A percentile compares a stretch with the other conserved stretches of the same genome.
These are phyloP conservation scores for Tarsius wallacei DNA, from an alignment of 2,797 vertebrate genomes.

Conservation along the genomic window DNA sequence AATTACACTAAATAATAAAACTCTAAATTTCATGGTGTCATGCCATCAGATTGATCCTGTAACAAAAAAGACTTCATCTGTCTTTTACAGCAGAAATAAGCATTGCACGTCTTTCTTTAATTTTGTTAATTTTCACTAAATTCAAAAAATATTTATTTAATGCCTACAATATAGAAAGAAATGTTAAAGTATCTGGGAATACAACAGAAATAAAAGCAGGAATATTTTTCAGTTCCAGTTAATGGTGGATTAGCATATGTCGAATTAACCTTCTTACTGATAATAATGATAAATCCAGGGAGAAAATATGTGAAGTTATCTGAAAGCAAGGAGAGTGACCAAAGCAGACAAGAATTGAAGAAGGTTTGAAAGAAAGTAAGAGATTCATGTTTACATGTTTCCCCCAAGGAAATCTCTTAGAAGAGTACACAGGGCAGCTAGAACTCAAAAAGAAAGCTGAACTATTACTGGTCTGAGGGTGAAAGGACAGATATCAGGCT, in stretches of 20 bases:
- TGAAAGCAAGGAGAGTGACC: not conserved
- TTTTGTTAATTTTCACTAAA: conserved; percentile 23
- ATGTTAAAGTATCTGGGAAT: not conserved
- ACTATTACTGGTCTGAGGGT: not conserved
- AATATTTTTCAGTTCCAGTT: not conserved
- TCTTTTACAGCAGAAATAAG: conserved; percentile 8
- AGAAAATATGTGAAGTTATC: not conserved
- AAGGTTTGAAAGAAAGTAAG: not conserved
- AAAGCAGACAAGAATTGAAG: not conserved
- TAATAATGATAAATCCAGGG: not conserved
- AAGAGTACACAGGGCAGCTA: not conserved
- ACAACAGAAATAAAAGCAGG: not conserved
- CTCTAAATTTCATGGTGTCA: not conserved
- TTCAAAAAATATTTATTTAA: not conserved
- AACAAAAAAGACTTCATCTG: not conserved
- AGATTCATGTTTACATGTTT: not conserved
- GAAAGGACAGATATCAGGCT: not conserved
- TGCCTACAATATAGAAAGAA: not conserved
- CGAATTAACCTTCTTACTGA: not conserved
- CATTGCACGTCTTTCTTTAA: not conserved
- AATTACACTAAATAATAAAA: conserved; percentile 24
- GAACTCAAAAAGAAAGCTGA: not conserved
- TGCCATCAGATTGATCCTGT: not conserved
- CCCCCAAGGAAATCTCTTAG: not conserved
- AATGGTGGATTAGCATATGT: not conserved